These are phyloP conservation scores for Sinocyclocheilus grahami DNA, from an alignment of 2,113 vertebrate species.

Conservation along the genomic window DNA sequence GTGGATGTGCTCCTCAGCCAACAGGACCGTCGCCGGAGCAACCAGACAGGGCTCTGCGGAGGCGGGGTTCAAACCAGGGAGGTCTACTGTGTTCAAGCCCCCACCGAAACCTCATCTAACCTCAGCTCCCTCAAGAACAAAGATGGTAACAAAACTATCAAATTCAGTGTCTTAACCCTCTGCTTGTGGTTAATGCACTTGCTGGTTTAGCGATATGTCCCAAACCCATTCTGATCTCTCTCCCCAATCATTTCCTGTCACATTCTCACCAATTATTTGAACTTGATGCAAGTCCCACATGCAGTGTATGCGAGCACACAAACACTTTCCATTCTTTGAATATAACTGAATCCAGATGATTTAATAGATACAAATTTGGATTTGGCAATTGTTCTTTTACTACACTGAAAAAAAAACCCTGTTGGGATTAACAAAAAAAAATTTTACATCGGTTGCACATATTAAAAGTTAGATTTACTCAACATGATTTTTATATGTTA, in stretches of 20 bases:
- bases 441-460: no score
- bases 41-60: conserved; percentile 91
- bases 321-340: neutral
- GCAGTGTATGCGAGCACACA: neutral
- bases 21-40: conserved; percentile 91
- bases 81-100: conserved; percentile 86
- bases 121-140: conserved; percentile 79
- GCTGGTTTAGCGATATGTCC: neutral
- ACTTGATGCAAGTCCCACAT: neutral
- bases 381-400: neutral
- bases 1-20: conserved; percentile 92
- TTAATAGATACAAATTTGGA: neutral
- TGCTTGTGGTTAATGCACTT: neutral
- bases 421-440: no score
- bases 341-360: neutral
- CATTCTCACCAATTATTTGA: neutral
- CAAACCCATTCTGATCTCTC: neutral
- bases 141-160: conserved; percentile 80
- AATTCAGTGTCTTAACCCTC: neutral
- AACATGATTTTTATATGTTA: no score
- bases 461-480: no score
- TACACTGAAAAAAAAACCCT: no score
- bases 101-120: conserved; percentile 75
- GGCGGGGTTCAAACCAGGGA: conserved; percentile 91
- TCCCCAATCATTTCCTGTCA: neutral